Evolutionary conservation across 2,797 vertebrate genomes (phyloP).

Genomic region (Perodicticus potto): DNA sequence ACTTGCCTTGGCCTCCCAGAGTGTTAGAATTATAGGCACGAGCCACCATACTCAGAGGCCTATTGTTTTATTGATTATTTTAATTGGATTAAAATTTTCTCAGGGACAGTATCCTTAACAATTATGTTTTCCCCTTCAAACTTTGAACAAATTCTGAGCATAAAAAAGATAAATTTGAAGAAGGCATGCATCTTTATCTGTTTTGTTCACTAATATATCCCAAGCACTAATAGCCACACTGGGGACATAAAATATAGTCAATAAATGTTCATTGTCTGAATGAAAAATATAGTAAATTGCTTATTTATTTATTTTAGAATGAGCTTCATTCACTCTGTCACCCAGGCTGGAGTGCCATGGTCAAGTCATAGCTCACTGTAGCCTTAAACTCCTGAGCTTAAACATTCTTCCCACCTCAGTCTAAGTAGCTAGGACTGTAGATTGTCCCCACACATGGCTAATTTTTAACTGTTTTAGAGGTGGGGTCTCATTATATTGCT

Average conservation of each 20-base stretch:
- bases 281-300: not conserved
- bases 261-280: not conserved
- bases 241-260: not conserved
- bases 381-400: not conserved
- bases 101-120: not conserved
- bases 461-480: not conserved
- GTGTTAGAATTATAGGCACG: too few species aligned
- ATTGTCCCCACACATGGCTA: not conserved
- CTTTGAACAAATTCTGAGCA: not conserved
- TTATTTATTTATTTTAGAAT: not conserved
- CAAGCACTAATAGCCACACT: not conserved
- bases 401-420: not conserved
- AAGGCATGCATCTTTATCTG: not conserved
- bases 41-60: too few species aligned
- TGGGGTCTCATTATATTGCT: not conserved
- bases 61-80: not conserved
- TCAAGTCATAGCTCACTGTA: not conserved
- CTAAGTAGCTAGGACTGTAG: not conserved
- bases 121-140: not conserved
- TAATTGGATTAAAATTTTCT: not conserved
- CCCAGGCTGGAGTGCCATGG: not conserved
- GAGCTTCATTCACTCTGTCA: not conserved
- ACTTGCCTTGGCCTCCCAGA: too few species aligned
- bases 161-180: not conserved
- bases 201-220: not conserved